phyloP scores from a whole-genome alignment of 2,113 vertebrate species.

The Falco punctatus region DNA sequence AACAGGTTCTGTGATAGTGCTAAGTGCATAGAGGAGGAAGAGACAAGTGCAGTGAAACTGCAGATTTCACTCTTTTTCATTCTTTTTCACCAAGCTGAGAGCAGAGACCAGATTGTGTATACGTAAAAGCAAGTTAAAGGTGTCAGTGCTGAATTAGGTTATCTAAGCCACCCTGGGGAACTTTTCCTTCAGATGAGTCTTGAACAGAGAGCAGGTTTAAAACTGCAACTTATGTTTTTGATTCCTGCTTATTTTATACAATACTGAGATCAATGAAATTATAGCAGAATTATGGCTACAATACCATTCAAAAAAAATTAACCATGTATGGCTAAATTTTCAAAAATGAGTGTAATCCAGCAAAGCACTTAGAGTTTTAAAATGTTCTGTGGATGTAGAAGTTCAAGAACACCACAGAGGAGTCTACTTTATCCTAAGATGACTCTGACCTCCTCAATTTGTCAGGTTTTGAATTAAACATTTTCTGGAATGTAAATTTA shows the following conservation, averaged over 20 bases:
- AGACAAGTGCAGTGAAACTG: neutral
- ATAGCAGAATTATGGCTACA: neutral
- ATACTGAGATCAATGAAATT: neutral
- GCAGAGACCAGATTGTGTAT: neutral
- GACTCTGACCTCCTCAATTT: rapidly evolving
- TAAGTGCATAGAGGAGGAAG: neutral
- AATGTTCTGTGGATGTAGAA: neutral
- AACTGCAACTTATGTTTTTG: neutral
- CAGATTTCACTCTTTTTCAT: neutral
- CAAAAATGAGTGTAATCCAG: neutral
- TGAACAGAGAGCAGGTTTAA: rapidly evolving
- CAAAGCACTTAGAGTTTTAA: neutral
- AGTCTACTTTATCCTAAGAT: neutral
- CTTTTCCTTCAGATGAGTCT: neutral
- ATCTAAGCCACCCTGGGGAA: neutral
- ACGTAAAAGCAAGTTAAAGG: neutral
- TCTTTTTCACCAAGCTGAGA: neutral
- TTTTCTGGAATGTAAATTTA: neutral
- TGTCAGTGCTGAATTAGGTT: neutral
- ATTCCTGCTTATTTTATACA: neutral
- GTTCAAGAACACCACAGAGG: rapidly evolving
- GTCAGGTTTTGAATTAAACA: neutral
- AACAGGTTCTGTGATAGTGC: neutral
- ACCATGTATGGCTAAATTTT: neutral
- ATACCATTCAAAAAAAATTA: neutral